These are phyloP conservation scores for Chelonoidis abingdonii DNA, from an alignment of 2,113 vertebrate genomes.

Conservation along the genomic window DNA sequence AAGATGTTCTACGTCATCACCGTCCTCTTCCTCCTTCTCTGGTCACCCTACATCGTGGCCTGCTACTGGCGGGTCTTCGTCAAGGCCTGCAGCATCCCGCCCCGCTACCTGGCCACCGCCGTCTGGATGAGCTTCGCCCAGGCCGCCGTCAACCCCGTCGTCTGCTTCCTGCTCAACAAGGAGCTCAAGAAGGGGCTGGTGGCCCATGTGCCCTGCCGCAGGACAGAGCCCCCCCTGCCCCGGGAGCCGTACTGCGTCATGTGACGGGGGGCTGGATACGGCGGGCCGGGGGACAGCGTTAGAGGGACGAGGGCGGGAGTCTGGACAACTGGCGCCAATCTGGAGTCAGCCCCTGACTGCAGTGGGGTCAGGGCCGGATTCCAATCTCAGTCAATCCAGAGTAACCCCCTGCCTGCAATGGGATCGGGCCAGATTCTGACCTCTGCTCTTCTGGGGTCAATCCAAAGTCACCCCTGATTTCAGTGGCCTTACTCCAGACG, in stretches of 20 bases:
- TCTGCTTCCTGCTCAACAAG: slow-evolving; percentile 95
- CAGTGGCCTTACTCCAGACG: too few species aligned
- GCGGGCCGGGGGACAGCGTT: too few species aligned
- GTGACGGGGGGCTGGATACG: neutral
- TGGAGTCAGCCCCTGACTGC: too few species aligned
- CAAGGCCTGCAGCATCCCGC: slow-evolving; percentile 86
- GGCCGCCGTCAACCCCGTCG: slow-evolving; percentile 93
- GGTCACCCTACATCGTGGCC: slow-evolving; percentile 94
- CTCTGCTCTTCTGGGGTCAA: too few species aligned
- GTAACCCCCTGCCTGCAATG: too few species aligned
- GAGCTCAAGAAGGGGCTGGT: slow-evolving; percentile 87
- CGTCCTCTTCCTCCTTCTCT: slow-evolving; percentile 91
- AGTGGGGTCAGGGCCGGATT: too few species aligned
- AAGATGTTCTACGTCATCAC: slow-evolving; percentile 98
- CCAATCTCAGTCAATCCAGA: too few species aligned
- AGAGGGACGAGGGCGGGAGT: too few species aligned
- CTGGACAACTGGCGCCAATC: too few species aligned
- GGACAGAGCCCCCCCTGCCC: neutral
- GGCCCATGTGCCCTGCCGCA: slow-evolving; percentile 90
- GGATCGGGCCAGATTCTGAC: too few species aligned
- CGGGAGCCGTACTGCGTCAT: neutral
- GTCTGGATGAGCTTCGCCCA: slow-evolving; percentile 98
- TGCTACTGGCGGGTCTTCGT: slow-evolving; percentile 94
- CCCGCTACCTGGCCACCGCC: slow-evolving; percentile 90
- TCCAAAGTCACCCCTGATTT: too few species aligned